phyloP scores from a whole-genome alignment of 2,888 invertebrate species.

The Aquatica leii region DNA sequence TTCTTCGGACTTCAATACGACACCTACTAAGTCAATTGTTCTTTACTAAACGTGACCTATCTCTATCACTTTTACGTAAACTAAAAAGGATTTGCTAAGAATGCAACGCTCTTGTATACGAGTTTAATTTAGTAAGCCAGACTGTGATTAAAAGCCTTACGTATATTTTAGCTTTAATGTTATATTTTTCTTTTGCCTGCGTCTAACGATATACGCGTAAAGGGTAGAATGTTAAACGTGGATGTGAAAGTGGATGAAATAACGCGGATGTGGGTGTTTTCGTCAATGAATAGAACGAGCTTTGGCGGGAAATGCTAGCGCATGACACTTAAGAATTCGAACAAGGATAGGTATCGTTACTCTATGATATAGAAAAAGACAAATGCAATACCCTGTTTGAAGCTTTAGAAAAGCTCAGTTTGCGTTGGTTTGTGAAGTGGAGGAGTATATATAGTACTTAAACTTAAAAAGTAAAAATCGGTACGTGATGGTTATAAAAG shows the following conservation, averaged over 20 bases:
- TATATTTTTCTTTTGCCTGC: constrained; percentile 16
- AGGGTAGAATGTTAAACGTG: constrained; percentile 20
- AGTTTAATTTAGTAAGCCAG: constrained; percentile 8
- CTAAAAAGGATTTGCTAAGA: constrained; percentile 1
- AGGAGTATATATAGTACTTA: constrained; percentile 19
- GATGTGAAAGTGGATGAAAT: constrained; percentile 20
- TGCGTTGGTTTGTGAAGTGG: constrained; percentile 25
- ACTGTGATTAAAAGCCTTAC: constrained; percentile 18
- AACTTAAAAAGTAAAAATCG: constrained; percentile 25
- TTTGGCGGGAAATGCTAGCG: constrained; percentile 38
- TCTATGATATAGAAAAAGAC: constrained; percentile 15
- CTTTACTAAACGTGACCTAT: constrained; percentile 1
- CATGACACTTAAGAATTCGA: constrained; percentile 16
- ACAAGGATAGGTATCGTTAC: constrained; percentile 12
- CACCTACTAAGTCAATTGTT: constrained; percentile 9
- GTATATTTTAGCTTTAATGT: constrained; percentile 3
- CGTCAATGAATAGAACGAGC: constrained; percentile 38
- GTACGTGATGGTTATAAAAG: constrained; percentile 25
- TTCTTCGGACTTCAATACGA: constrained; percentile 30
- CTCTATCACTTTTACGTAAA: constrained; percentile 1
- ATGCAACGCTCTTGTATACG: constrained; percentile 3
- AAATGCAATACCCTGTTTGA: constrained; percentile 22
- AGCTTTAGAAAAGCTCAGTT: constrained; percentile 34
- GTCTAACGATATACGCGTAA: constrained; percentile 9
- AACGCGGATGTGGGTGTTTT: constrained; percentile 38